Conservation (phyloP, 1,140 invertebrate species). For the Microplitis demolitor region DNA sequence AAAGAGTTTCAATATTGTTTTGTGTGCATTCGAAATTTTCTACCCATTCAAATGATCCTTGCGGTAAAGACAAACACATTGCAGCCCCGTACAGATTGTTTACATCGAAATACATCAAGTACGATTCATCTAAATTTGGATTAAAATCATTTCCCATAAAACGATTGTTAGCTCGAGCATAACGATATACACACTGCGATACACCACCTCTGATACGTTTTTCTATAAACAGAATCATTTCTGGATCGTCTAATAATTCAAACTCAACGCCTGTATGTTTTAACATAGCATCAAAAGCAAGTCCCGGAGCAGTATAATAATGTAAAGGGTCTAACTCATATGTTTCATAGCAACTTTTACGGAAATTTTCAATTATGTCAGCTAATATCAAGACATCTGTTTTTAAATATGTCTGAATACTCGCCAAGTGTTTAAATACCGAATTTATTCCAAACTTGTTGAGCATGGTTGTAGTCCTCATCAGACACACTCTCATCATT, state of each 20-base stretch:
- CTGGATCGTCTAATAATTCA: conserved; percentile 58
- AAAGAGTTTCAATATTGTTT: too few relatives aligned
- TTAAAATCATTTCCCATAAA: conserved; percentile 35
- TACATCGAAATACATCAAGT: conserved; percentile 41
- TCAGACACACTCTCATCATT: too few relatives aligned
- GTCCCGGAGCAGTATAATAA: conserved; percentile 49
- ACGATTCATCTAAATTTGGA: conserved; percentile 25
- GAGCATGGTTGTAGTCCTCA: too few relatives aligned
- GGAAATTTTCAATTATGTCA: too few relatives aligned
- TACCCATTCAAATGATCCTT: conserved; percentile 38
- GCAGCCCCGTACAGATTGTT: conserved; percentile 39
- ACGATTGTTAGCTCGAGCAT: conserved; percentile 44
- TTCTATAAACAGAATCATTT: conserved; percentile 49
- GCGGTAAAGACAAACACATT: conserved; percentile 38
- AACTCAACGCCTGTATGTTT: conserved; percentile 51
- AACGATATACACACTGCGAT: conserved; percentile 45
- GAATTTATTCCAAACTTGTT: too few relatives aligned
- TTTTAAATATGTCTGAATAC: too few relatives aligned
- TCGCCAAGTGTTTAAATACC: too few relatives aligned
- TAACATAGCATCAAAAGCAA: conserved; percentile 54
- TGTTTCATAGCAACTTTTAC: conserved; percentile 31
- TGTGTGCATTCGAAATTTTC: background rate
- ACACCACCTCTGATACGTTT: conserved; percentile 34
- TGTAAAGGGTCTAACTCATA: conserved; percentile 48
- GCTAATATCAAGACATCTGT: too few relatives aligned